Evolutionary conservation across 2,113 vertebrate genomes (phyloP), one percentile per base, ranked within the genome.

Genomic region (Mohoua ochrocephala): DNA sequence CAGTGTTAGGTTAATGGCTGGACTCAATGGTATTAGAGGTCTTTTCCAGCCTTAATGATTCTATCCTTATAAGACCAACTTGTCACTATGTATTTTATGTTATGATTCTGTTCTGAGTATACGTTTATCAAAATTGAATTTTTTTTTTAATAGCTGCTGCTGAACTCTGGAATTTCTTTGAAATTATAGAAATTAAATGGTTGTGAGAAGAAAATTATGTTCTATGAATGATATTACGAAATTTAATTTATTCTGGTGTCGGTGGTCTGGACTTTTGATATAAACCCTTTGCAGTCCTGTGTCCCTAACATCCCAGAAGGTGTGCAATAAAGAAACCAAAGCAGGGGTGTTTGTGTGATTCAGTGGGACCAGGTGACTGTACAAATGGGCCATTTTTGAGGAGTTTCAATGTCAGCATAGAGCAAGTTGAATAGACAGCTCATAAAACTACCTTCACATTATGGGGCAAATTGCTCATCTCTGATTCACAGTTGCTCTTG

Each of bases 391-490:
- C 33, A 42, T 89, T 81, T 91, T 75, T 84, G 7, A 90, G 53
- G 56, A 75, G 49, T 60, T 96, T 90, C 56, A 26, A 54, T 87
- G 84, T 75, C 87, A 78, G 41, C 3, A 1, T 27, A 74, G 21
- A 87, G 30, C 35, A 86, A 74, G 82, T 74, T 70, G 75, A 94
- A 83, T 49, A 93, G 92, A 74, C 65, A 96, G n/a, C 33, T 92
- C 56, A 16, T 71, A 88, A 89, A 85, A 47, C 75, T 70, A 31
- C 67, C 78, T 91, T 83, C 95, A 56, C 78, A 0, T 97, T 95
- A 94, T 77, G 91, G 89, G 89, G 93, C 87, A 94, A 96, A 96
- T 96, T 96, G 91, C 47, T 95, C 89, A 91, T 95, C 95, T 91
- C 84, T 93, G 93, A 87, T 42, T 77, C 95, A 64, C 89, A 95